Evolutionary conservation across 2,888 invertebrate genomes (phyloP).

Genomic region (Clostera curtula): DNA sequence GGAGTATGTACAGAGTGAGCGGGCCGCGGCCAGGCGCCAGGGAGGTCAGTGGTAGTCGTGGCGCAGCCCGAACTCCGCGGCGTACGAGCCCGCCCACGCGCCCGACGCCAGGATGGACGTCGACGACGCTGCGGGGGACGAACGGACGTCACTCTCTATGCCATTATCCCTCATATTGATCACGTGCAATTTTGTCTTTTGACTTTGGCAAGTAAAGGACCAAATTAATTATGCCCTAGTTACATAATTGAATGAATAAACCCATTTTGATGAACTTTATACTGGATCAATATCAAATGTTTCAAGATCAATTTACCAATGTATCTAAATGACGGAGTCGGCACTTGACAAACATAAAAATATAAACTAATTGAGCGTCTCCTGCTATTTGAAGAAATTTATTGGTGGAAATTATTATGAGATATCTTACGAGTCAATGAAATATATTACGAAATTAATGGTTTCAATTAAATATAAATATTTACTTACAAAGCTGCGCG

Average conservation of each 20-base stretch:
- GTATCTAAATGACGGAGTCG: too few relatives aligned
- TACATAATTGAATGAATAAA: neutral
- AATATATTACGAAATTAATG: neutral
- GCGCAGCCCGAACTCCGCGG: constrained; percentile 44
- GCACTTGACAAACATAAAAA: too few relatives aligned
- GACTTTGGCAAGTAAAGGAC: too few relatives aligned
- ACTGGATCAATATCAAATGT: too few relatives aligned
- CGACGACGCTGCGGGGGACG: constrained; percentile 24
- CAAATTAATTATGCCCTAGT: too few relatives aligned
- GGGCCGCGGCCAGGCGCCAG: neutral
- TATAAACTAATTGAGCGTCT: too few relatives aligned
- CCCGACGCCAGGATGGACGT: constrained; percentile 26
- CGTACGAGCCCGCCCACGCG: constrained; percentile 49
- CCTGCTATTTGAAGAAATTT: too few relatives aligned
- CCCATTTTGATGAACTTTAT: too few relatives aligned
- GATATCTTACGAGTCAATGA: neutral
- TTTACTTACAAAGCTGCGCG: constrained; percentile 36
- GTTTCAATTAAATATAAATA: neutral
- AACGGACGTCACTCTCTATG: neutral
- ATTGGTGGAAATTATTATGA: too few relatives aligned
- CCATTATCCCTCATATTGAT: too few relatives aligned
- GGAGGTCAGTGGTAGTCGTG: constrained; percentile 45
- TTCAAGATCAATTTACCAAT: too few relatives aligned
- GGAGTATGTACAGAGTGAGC: neutral
- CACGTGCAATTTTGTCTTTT: too few relatives aligned